phyloP scores from a whole-genome alignment of 2,113 vertebrate species.

The Meleagris gallopavo region DNA sequence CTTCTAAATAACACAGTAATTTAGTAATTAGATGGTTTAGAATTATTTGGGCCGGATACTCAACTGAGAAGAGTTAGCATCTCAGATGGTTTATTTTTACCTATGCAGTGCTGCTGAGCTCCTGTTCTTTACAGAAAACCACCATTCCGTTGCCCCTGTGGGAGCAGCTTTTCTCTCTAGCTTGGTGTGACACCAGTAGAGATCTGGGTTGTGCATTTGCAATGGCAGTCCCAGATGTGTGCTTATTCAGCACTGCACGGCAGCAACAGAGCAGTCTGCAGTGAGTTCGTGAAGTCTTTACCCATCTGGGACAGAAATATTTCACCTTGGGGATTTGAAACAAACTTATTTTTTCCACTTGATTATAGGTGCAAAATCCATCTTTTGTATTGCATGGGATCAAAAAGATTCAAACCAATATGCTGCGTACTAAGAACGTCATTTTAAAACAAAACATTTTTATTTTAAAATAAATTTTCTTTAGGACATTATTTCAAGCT shows the following conservation, averaged over 20 bases:
- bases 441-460: not conserved
- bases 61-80: not conserved
- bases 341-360: not conserved
- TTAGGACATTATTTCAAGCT: not conserved
- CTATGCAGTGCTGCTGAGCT: not conserved
- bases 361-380: not conserved
- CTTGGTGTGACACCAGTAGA: not conserved
- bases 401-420: not conserved
- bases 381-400: not conserved
- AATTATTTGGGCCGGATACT: not conserved
- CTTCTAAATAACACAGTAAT: not conserved
- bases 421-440: fast-evolving
- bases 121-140: not conserved
- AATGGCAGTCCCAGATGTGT: fast-evolving
- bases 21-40: not conserved
- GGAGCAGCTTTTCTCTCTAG: not conserved
- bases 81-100: not conserved
- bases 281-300: not conserved
- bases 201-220: not conserved
- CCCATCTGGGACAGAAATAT: not conserved
- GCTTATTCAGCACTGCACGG: not conserved
- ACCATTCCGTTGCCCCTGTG: not conserved
- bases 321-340: not conserved
- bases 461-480: not conserved
- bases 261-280: fast-evolving